These are phyloP conservation scores for Molossus alvarezi DNA, from an alignment of 2,797 vertebrate species.

Conservation along the genomic window DNA sequence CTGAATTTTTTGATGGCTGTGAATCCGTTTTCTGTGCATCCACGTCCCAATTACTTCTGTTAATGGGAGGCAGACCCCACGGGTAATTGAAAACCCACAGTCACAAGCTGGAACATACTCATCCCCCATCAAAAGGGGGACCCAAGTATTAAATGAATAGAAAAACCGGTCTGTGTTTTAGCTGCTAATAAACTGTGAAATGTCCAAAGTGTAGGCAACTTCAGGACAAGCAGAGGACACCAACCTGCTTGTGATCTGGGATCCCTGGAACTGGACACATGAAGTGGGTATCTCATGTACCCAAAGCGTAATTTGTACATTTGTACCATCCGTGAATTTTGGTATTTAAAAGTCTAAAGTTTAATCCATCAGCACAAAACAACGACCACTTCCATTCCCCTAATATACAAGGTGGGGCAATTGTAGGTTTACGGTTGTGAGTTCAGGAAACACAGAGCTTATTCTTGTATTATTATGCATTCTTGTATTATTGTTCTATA, in stretches of 20 bases:
- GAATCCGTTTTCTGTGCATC: conserved; percentile 37
- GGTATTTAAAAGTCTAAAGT: not conserved
- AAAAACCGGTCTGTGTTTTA: conserved; percentile 72
- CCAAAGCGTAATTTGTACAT: not conserved
- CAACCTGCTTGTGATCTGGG: not conserved
- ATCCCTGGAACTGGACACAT: not conserved
- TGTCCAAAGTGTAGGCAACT: conserved; percentile 39
- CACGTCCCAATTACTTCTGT: conserved; percentile 53
- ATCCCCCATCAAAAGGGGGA: conserved; percentile 42
- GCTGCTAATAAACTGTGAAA: conserved; percentile 77
- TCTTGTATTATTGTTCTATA: not conserved
- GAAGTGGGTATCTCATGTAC: not conserved
- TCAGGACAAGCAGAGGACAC: not conserved
- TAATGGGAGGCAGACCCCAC: conserved; percentile 72
- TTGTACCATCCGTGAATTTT: not conserved
- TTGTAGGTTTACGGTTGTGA: not conserved
- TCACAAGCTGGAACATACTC: not conserved
- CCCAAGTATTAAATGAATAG: conserved; percentile 75
- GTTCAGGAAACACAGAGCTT: not conserved
- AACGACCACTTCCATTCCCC: conserved; percentile 5
- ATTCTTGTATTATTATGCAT: not conserved
- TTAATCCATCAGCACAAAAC: conserved; percentile 7
- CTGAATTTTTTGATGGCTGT: conserved; percentile 31
- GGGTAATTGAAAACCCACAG: conserved; percentile 68
- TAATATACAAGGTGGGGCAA: not conserved